These are phyloP conservation scores for Anguilla megastoma DNA, from an alignment of 2,797 vertebrate genomes.

Conservation along the genomic window DNA sequence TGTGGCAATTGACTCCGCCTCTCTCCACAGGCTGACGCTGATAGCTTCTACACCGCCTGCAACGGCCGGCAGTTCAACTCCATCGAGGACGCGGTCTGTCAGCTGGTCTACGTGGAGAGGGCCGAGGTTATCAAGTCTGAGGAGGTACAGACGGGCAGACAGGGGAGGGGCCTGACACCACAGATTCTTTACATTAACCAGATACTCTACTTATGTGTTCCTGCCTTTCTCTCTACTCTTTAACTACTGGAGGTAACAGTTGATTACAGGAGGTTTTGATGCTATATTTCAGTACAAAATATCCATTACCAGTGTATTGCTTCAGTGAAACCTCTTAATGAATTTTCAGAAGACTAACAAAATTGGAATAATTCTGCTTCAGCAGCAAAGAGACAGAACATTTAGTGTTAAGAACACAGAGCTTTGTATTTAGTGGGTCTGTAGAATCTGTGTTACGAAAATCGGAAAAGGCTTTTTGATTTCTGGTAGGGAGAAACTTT, in stretches of 20 bases:
- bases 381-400: neutral
- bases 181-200: neutral
- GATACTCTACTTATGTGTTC: conserved; percentile 1
- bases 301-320: neutral
- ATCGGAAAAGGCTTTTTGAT: neutral
- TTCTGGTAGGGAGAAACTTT: neutral
- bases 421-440: neutral
- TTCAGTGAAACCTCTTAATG: neutral
- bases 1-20: neutral
- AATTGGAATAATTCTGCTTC: neutral
- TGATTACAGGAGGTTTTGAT: neutral
- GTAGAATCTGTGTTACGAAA: neutral
- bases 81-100: conserved; percentile 95
- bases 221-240: neutral
- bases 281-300: neutral
- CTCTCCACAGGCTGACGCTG: conserved; percentile 81
- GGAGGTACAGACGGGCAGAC: conserved; percentile 68
- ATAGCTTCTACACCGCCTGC: conserved; percentile 91
- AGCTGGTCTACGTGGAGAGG: conserved; percentile 92
- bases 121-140: conserved; percentile 95
- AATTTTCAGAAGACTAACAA: neutral
- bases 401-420: neutral
- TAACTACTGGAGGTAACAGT: neutral
- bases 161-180: neutral
- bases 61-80: conserved; percentile 96